Evolutionary conservation across 1,140 invertebrate species (phyloP).

Genomic region (Drosophila obscura): DNA sequence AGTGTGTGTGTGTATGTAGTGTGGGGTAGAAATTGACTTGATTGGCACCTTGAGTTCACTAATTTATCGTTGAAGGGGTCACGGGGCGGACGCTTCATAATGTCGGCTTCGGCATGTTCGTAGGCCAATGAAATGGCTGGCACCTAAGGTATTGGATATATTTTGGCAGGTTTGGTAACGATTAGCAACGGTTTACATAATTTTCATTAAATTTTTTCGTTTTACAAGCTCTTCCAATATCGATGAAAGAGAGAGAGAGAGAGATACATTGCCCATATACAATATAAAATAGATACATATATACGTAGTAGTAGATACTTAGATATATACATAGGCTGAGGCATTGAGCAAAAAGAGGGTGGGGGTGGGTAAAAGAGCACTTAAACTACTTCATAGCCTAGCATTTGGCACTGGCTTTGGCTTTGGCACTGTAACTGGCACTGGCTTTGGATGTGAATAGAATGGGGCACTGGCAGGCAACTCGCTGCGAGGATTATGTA

Average conservation of each 20-base stretch:
- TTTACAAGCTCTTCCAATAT: constrained; percentile 8
- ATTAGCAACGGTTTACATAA: constrained; percentile 72
- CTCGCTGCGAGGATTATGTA: constrained; percentile 74
- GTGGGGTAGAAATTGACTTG: constrained; percentile 74
- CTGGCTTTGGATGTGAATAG: not conserved
- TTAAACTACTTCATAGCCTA: constrained; percentile 51
- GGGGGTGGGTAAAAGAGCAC: constrained; percentile 16
- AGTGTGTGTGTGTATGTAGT: constrained; percentile 34
- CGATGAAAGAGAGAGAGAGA: no score
- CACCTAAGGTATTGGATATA: constrained; percentile 87
- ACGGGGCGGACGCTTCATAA: constrained; percentile 99
- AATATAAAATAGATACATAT: no score
- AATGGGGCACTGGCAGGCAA: constrained; percentile 50
- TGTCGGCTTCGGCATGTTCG: constrained; percentile 99
- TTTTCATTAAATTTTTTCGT: constrained; percentile 15
- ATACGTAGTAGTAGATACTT: constrained; percentile 7
- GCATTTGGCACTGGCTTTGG: constrained; percentile 18
- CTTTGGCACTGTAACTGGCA: not conserved
- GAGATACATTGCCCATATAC: no score
- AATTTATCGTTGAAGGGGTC: constrained; percentile 98
- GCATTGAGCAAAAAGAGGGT: no score
- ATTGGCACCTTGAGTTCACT: constrained; percentile 98
- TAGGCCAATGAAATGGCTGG: constrained; percentile 99
- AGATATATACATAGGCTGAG: constrained; percentile 2
- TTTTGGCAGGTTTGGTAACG: constrained; percentile 69